Evolutionary conservation across 2,888 invertebrate species (phyloP), one percentile per base, ranked within the genome.

Genomic region (Scaptomyza polygonia): DNA sequence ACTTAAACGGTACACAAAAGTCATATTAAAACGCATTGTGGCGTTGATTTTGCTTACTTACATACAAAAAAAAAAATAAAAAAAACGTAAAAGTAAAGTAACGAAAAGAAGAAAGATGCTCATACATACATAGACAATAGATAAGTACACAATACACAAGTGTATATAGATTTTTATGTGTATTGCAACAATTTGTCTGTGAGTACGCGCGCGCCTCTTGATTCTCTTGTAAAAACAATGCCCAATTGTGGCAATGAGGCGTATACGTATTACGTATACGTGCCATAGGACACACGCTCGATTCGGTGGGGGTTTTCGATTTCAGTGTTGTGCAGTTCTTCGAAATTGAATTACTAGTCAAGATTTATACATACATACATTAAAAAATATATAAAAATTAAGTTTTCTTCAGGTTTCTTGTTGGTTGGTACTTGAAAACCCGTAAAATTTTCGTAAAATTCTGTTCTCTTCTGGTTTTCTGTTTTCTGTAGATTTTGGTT

Each of bases 1-100:
- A 64, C 72, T 85, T 84, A 86, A 85, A 86, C 79, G 85, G 65
- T 74, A 79, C 62, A 85, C 86, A 85, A 85, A 85, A 84, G 85
- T 80, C 85, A 62, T 67, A 85, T 85, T 86, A 86, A 86, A 78
- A 80, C 71, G 79, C 82, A 74, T 85, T 85, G 84, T 85, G 66
- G 73, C 74, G 67, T 67, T 85, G 86, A 85, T 83, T 83, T 84
- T 76, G 62, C 78, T 84, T 78, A 78, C 63, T 79, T 77, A 73
- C 72, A 49, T 71, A 30, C 58, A 58, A 3, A n/a, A n/a, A n/a
- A n/a, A n/a, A n/a, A n/a, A n/a, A n/a, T n/a, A n/a, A n/a, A n/a
- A n/a, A n/a, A n/a, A n/a, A n/a, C n/a, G n/a, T n/a, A n/a, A n/a
- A n/a, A n/a, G n/a, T n/a, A n/a, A n/a, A n/a, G n/a, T n/a, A n/a